These are phyloP conservation scores for Siniperca scherzeri DNA, from an alignment of 2,797 vertebrate species.

Conservation along the genomic window DNA sequence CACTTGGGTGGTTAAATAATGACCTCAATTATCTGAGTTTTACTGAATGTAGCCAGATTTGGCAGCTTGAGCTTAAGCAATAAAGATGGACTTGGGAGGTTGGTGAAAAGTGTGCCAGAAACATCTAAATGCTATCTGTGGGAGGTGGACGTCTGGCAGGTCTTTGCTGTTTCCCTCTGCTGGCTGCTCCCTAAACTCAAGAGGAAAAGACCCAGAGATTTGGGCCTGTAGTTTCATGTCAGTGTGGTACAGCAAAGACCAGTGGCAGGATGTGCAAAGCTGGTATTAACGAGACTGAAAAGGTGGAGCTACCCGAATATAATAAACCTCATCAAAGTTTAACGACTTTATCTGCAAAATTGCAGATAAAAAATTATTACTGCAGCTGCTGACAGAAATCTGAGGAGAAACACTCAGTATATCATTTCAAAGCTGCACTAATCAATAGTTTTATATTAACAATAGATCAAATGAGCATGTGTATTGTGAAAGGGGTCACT, in stretches of 20 bases:
- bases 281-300: neutral
- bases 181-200: neutral
- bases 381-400: neutral
- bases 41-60: neutral
- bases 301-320: neutral
- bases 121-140: neutral
- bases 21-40: conserved; percentile 5
- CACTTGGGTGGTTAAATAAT: neutral
- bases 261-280: neutral
- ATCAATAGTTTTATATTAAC: neutral
- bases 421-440: neutral
- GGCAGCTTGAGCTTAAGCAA: neutral
- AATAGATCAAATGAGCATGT: neutral
- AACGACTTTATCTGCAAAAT: neutral
- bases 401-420: no score
- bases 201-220: neutral
- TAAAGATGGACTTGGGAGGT: neutral
- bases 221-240: neutral
- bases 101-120: conserved; percentile 1
- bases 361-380: no score
- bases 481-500: neutral
- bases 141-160: conserved; percentile 17
- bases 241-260: neutral
- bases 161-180: conserved; percentile 8
- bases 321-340: neutral